Evolutionary conservation across 2,797 vertebrate species (phyloP).

Genomic region (Glossophaga mutica): DNA sequence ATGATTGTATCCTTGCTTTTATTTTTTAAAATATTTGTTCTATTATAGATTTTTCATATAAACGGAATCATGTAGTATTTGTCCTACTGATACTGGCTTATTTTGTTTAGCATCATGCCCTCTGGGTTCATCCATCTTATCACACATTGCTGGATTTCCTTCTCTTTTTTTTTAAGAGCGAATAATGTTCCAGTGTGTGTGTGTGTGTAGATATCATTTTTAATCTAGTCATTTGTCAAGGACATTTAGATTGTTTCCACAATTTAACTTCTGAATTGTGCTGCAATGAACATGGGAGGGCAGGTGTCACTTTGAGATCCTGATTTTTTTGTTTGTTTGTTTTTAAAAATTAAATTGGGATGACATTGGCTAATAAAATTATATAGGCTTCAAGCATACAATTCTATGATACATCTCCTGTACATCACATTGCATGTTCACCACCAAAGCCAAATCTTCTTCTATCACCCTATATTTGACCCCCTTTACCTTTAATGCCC

Average conservation of each 20-base stretch:
- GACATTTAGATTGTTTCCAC: not conserved
- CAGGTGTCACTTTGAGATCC: not conserved
- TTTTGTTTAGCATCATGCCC: not conserved
- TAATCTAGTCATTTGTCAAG: not conserved
- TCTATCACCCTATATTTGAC: not conserved
- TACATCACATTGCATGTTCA: not conserved
- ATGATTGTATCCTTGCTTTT: not conserved
- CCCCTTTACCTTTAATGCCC: not conserved
- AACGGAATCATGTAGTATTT: not conserved
- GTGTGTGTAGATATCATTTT: not conserved
- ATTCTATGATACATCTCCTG: not conserved
- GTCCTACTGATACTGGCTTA: not conserved
- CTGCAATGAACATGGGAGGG: not conserved
- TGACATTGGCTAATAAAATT: not conserved
- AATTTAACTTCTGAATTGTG: not conserved
- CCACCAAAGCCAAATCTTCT: not conserved
- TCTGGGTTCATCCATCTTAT: not conserved
- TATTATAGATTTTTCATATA: not conserved
- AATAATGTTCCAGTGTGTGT: not conserved
- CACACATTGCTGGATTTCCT: not conserved
- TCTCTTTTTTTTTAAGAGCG: not conserved
- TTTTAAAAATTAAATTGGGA: not conserved
- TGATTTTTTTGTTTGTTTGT: not conserved
- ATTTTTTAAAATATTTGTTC: not conserved
- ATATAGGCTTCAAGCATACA: not conserved